phyloP scores from a whole-genome alignment of 2,888 invertebrate species.

The Junonia oenone region DNA sequence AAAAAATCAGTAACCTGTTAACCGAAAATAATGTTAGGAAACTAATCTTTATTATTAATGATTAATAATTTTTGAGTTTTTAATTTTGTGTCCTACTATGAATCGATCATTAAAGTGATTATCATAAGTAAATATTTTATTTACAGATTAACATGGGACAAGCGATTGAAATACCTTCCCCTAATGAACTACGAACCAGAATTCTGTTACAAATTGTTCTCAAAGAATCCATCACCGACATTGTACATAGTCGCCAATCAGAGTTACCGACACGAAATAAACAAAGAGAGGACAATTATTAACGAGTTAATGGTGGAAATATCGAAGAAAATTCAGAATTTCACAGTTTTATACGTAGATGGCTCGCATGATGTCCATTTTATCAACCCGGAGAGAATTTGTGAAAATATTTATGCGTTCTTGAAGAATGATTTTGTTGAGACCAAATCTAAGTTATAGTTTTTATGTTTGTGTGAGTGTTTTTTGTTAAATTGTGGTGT shows the following conservation, averaged over 20 bases:
- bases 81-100: too few relatives aligned
- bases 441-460: conserved; percentile 37
- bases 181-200: conserved; percentile 46
- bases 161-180: conserved; percentile 40
- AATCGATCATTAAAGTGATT: too few relatives aligned
- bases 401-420: conserved; percentile 50
- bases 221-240: conserved; percentile 43
- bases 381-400: conserved; percentile 74
- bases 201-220: conserved; percentile 47
- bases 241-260: conserved; percentile 43
- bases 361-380: conserved; percentile 83
- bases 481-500: too few relatives aligned
- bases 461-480: background rate
- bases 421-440: conserved; percentile 37
- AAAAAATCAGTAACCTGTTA: too few relatives aligned
- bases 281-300: conserved; percentile 30
- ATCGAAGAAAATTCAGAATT: conserved; percentile 19
- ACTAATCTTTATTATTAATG: too few relatives aligned
- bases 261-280: conserved; percentile 24
- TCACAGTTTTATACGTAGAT: conserved; percentile 45
- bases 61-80: too few relatives aligned
- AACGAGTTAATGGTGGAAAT: conserved; percentile 36
- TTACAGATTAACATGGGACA: conserved; percentile 62
- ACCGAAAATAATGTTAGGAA: too few relatives aligned
- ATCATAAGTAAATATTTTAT: too few relatives aligned